These are phyloP conservation scores for Hystrix brachyura DNA, from an alignment of 2,113 vertebrate genomes.

Conservation along the genomic window DNA sequence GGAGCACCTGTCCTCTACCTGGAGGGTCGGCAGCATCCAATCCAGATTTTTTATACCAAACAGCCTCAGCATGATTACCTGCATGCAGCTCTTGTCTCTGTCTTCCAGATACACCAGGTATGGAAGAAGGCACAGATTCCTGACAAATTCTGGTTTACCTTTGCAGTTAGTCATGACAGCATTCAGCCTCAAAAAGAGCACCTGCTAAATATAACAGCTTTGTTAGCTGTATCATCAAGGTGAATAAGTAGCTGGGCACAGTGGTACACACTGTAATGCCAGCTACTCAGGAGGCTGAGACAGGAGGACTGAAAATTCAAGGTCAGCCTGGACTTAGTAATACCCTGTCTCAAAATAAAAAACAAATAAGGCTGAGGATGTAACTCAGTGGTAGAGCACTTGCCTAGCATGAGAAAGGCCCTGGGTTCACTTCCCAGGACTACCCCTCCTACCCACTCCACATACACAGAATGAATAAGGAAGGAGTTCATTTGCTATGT, in stretches of 20 bases:
- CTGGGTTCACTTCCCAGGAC: background rate
- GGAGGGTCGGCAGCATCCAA: conserved; percentile 96
- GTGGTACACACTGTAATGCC: background rate
- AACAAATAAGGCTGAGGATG: background rate
- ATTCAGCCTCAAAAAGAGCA: background rate
- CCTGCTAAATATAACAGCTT: background rate
- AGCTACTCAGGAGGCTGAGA: background rate
- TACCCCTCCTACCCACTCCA: background rate
- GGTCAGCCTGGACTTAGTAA: background rate
- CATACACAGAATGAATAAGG: background rate
- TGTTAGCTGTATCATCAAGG: background rate
- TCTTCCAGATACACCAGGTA: conserved; percentile 99
- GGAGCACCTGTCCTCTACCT: conserved; percentile 97
- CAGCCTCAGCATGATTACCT: conserved; percentile 97
- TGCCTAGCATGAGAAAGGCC: background rate
- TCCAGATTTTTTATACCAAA: conserved; percentile 97
- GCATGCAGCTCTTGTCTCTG: conserved; percentile 95
- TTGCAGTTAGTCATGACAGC: background rate
- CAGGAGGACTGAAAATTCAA: background rate
- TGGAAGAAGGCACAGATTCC: background rate
- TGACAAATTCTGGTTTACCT: background rate
- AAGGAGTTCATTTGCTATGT: background rate
- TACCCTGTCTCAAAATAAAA: background rate
- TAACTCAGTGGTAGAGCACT: background rate
- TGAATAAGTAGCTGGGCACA: background rate